These are phyloP conservation scores for Melanchra persicariae DNA, from an alignment of 2,888 invertebrate species.

Conservation along the genomic window DNA sequence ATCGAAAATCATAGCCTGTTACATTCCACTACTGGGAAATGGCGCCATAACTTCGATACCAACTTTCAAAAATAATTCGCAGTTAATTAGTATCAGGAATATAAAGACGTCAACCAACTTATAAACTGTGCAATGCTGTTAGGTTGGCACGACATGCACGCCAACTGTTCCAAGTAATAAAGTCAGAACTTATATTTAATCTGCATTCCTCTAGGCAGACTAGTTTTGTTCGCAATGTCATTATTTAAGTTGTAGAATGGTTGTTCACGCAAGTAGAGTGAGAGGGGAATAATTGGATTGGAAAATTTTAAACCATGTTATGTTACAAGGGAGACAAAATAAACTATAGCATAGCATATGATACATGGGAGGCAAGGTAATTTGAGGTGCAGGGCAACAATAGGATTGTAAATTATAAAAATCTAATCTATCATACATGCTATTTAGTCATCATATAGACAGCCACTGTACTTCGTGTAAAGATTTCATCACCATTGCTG, in stretches of 20 bases:
- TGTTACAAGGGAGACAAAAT: background rate
- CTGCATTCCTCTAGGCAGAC: conserved; percentile 46
- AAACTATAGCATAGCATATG: background rate
- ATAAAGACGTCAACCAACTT: conserved; percentile 47
- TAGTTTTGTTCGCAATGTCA: conserved; percentile 50
- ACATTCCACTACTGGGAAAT: background rate
- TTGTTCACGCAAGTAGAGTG: conserved; percentile 10
- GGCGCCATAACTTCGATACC: background rate
- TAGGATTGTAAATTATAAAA: background rate
- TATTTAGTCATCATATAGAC: background rate
- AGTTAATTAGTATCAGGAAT: conserved; percentile 13
- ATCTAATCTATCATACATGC: background rate
- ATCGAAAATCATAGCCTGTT: background rate
- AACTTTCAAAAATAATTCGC: conserved; percentile 35
- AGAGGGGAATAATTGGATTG: background rate
- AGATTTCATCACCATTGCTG: background rate
- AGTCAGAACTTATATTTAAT: conserved; percentile 58
- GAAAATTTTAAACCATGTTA: background rate
- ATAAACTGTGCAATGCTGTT: conserved; percentile 32
- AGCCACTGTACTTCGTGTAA: background rate
- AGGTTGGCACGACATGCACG: conserved; percentile 52
- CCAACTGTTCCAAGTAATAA: conserved; percentile 51
- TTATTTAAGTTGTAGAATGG: conserved; percentile 41
- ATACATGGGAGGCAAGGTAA: background rate
- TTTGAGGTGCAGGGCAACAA: background rate